Evolutionary conservation across 2,888 invertebrate genomes (phyloP), one percentile per base, ranked within the genome.

Genomic region (Cordilura impudica): DNA sequence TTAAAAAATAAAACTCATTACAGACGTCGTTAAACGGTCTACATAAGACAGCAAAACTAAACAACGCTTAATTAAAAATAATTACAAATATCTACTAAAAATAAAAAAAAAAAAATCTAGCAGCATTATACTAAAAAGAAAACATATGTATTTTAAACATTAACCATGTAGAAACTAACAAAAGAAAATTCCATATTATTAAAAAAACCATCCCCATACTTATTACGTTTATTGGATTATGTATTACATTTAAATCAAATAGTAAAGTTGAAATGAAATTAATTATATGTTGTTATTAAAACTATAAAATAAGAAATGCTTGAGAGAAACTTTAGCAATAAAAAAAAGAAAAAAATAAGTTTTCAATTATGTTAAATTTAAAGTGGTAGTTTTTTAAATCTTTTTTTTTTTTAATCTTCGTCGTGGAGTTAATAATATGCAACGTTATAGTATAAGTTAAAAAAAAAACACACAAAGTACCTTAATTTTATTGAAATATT

Each of bases 51-150:
- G 45, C 65, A 74, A 69, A 80, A 63, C 80, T 45, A 70, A 70
- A 78, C 67, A 83, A 70, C 83, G 82, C 79, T 83, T 81, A 79
- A 60, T 51, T 31, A 77, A 71, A 60, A 51, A 76, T 72, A 70
- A 71, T 75, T 66, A 80, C 60, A 73, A 49, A 72, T 73, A 66
- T 45, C 29, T 35, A 71, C 23, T 43, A 31, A 47, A 47, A n/a
- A n/a, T n/a, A n/a, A n/a, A n/a, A n/a, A n/a, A n/a, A n/a, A n/a
- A n/a, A n/a, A n/a, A 58, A 63, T 16, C 61, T 31, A 63, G 53
- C 66, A 61, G 70, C 70, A 70, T 51, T 43, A 66, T 10, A 71
- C 31, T 14, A 35, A 69, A 67, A 35, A 49, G 6, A 49, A 21
- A 21, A 35, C 63, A 63, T 61, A 69, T 58, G 70, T 60, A 74